phyloP scores from a whole-genome alignment of 2,888 invertebrate genomes.

The Nezara viridula region DNA sequence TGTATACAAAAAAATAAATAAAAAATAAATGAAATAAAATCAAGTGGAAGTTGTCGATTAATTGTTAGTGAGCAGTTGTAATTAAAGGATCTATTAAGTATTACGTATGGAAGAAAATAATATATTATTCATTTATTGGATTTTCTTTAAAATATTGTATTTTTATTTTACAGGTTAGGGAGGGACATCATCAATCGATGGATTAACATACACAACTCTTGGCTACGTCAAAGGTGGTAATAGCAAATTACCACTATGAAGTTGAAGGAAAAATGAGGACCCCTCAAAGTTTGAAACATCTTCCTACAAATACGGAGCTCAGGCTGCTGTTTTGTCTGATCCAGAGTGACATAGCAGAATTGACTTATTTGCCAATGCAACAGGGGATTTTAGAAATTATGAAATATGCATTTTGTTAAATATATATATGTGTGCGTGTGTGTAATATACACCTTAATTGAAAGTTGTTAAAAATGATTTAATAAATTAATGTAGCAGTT shows the following conservation, averaged over 20 bases:
- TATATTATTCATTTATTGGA: no score
- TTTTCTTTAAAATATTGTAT: not conserved
- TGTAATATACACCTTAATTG: no score
- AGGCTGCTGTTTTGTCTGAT: constrained; percentile 64
- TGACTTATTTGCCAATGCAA: constrained; percentile 71
- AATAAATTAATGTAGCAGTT: no score
- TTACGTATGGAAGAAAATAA: no score
- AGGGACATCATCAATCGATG: constrained; percentile 69
- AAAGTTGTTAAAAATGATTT: no score
- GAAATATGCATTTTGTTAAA: no score
- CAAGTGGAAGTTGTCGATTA: no score
- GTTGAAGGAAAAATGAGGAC: constrained; percentile 70
- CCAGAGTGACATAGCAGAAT: constrained; percentile 66
- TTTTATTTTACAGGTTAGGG: constrained; percentile 73
- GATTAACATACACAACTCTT: constrained; percentile 81
- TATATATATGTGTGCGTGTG: no score
- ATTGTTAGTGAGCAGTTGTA: no score
- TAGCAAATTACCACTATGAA: constrained; percentile 72
- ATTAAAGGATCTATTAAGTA: no score
- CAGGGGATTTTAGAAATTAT: constrained; percentile 71
- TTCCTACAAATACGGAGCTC: constrained; percentile 69
- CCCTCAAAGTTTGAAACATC: constrained; percentile 75
- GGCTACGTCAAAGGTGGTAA: constrained; percentile 84
- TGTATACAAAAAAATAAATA: no score
- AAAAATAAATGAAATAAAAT: no score